Base-by-base conservation (phyloP, 2,797 vertebrate species). In the Epinephelus awoara region DNA sequence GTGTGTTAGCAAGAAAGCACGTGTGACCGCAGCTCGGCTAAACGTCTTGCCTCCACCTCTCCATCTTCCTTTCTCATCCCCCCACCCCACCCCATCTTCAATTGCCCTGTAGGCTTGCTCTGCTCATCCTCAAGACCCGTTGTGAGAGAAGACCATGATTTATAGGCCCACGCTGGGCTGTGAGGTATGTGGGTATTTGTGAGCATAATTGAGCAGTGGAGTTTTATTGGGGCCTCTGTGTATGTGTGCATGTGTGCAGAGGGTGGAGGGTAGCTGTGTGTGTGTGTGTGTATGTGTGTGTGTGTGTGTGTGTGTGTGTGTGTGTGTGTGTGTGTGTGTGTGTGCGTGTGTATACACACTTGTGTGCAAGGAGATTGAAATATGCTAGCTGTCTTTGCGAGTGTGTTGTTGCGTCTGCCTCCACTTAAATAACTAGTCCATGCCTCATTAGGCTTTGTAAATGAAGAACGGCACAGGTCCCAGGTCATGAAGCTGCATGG, bases 161-260 rank as follows among this genome's bases (percentile, higher is more conserved):
- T 95, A 94, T 94, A 74, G 85, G 79, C 62, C 63, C 54, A 51
- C 14, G 21, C 72, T 59, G 63, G 66, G 78, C 50, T 69, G 83
- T 87, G 90, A 90, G 91, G 80, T 90, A 86, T 86, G 82, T 88
- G 82, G 79, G 80, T 91, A 91, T 95, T 91, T 93, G 93, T 84
- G 79, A 83, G 67, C 83, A 73, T 93, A 92, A 95, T 93, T 92
- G 85, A 88, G 82, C 83, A 27, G 46, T 80, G 75, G 81, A 67
- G 64, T 65, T 91, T 92, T 85, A 90, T 92, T 87, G 80, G 76
- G 67, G 66, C 44, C 12, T 73, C 57, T 81, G 72, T 83, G 78
- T 55, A 71, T 40, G 49, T 76, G 79, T 59, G 69, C 73, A 8
- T 65, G 64, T 69, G 67, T 71, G 61, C 19, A 67, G 52, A 68